Conservation (phyloP, 2,113 vertebrate species). For the Agelaius tricolor region DNA sequence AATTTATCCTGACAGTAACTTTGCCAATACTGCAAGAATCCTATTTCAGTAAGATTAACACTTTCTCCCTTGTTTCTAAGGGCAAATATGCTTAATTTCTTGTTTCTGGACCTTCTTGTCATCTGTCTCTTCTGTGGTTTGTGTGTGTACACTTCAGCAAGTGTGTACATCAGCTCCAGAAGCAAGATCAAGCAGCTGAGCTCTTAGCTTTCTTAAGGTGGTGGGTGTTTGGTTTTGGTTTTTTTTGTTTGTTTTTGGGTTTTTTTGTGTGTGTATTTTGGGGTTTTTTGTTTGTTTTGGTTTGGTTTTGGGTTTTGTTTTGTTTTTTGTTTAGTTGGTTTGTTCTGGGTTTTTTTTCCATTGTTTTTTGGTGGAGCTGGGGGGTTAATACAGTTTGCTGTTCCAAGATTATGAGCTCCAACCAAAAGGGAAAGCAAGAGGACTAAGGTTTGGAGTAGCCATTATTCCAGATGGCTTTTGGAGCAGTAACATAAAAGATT, state of each 20-base stretch:
- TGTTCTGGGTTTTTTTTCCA: not conserved
- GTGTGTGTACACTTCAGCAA: rapidly evolving
- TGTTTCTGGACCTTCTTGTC: not conserved
- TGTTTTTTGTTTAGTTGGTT: not conserved
- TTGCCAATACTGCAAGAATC: not conserved
- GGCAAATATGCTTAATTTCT: slow-evolving; percentile 3
- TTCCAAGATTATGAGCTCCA: not conserved
- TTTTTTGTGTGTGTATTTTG: not conserved
- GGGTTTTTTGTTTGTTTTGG: not conserved
- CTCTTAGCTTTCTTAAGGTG: not conserved
- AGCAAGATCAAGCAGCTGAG: not conserved
- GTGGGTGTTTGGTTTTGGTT: not conserved
- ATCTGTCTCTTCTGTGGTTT: not conserved
- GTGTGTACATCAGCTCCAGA: not conserved
- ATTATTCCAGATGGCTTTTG: not conserved
- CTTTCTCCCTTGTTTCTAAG: not conserved
- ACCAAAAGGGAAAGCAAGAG: not conserved
- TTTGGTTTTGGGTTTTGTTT: not conserved
- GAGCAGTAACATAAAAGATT: not conserved
- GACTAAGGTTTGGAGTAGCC: not conserved
- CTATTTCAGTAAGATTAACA: slow-evolving; percentile 9
- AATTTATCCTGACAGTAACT: slow-evolving; percentile 25
- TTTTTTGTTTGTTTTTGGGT: too few species aligned
- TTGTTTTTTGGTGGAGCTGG: not conserved
- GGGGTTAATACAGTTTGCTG: not conserved